Evolutionary conservation across 2,113 vertebrate species (phyloP), one percentile per base, ranked within the genome.

Genomic region (Phoenicopterus ruber): DNA sequence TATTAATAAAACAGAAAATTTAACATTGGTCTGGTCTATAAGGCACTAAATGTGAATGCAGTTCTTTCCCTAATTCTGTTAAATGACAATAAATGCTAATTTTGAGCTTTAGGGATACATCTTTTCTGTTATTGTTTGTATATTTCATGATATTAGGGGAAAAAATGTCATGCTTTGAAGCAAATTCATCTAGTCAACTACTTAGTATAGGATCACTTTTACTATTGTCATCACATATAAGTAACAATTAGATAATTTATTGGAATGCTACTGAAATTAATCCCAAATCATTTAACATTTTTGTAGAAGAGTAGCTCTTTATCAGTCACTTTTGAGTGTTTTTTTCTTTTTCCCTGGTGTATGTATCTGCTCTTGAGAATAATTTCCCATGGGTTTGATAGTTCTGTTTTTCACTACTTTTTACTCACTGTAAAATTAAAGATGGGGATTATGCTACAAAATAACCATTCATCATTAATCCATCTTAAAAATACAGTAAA

Each of bases 401-500:
- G n/a, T 15, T 52, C 26, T 57, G 22, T 1, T 42, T 66, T 34
- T 70, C 5, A 5, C 74, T 71, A 10, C 32, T 42, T 47, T 40
- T 36, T 47, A 22, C 17, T 66, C 16, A 7, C 6, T 46, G 31
- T 61, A 25, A 69, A 92, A 54, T 61, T 34, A 40, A 69, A 72
- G 21, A 26, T 5, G 2, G 47, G 62, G n/a, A 5, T 70, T 63
- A 6, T 5, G 32, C 13, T 67, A 10, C 17, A 36, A 21, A 50
- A 55, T 25, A 81, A 42, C 17, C 5, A 14, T 13, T 20, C 10
- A 2, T 58, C 11, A 5, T n/a, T 21, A n/a, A 54, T 31, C 15
- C 19, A 10, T 28, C 1, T 26, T 20, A n/a, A 7, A 7, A 3
- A 34, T 0, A 3, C 5, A 3, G 8, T 17, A 13, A 19, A 24